These are phyloP conservation scores for Pinctada fucata DNA, from an alignment of 2,888 invertebrate species.

Conservation along the genomic window DNA sequence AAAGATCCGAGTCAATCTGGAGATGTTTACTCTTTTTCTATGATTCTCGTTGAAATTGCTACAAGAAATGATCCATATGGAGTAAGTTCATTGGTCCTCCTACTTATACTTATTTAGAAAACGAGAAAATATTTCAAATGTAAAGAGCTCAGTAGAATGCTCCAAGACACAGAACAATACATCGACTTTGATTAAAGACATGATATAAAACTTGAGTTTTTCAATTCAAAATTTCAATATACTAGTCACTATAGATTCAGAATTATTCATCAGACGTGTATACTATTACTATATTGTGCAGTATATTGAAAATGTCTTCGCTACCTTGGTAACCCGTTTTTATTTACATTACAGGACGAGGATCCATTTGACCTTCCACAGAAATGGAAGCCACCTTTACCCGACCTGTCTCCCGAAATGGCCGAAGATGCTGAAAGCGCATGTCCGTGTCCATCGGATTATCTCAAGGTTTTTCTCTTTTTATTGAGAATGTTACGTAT, in stretches of 20 bases:
- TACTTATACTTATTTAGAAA: no score
- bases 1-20: constrained; percentile 38
- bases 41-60: constrained; percentile 71
- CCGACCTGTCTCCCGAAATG: constrained; percentile 48
- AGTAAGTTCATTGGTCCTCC: constrained; percentile 42
- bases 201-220: no score
- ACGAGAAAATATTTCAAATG: no score
- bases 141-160: no score
- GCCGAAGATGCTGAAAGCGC: constrained; percentile 53
- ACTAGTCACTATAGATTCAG: no score
- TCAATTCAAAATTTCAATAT: no score
- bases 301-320: no score
- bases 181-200: no score
- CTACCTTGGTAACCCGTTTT: not conserved
- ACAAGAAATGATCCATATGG: constrained; percentile 67
- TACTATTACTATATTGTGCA: no score
- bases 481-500: not conserved
- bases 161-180: no score
- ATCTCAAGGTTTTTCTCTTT: constrained; percentile 40
- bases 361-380: constrained; percentile 54
- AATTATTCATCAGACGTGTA: no score
- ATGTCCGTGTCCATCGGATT: constrained; percentile 62
- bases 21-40: constrained; percentile 68
- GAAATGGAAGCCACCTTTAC: constrained; percentile 62
- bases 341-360: constrained; percentile 55